A percentile compares a stretch with the other conserved stretches of the same genome.
phyloP scores from a whole-genome alignment of 2,888 invertebrate genomes.

The Xestia ashworthii region DNA sequence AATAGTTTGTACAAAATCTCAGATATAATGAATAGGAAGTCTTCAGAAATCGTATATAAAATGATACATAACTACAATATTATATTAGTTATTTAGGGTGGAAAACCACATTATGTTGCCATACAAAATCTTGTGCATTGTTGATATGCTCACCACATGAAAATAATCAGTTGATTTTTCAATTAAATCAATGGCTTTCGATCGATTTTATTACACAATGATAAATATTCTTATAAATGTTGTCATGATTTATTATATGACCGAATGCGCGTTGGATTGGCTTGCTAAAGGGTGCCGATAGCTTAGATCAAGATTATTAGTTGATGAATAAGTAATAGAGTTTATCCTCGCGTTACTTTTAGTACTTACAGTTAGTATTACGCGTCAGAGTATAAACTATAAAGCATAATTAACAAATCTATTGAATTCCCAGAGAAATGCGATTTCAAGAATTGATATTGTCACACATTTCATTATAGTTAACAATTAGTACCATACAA shows the following conservation, averaged over 20 bases:
- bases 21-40: slow-evolving; percentile 79
- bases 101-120: slow-evolving; percentile 64
- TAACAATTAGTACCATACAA: slow-evolving; percentile 13
- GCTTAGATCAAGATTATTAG: slow-evolving; percentile 33
- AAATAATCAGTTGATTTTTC: slow-evolving; percentile 47
- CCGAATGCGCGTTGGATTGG: slow-evolving; percentile 42
- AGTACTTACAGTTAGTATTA: slow-evolving; percentile 26
- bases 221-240: slow-evolving; percentile 34
- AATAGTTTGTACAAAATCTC: slow-evolving; percentile 86
- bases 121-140: slow-evolving; percentile 57
- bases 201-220: slow-evolving; percentile 60
- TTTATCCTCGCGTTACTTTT: slow-evolving; percentile 41
- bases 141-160: slow-evolving; percentile 46
- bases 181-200: slow-evolving; percentile 50
- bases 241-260: slow-evolving; percentile 40
- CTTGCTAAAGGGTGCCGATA: slow-evolving; percentile 49
- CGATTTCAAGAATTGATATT: slow-evolving; percentile 24
- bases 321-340: slow-evolving; percentile 34
- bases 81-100: slow-evolving; percentile 66
- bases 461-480: background rate
- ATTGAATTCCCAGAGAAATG: slow-evolving; percentile 20
- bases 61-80: slow-evolving; percentile 64
- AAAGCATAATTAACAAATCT: slow-evolving; percentile 5
- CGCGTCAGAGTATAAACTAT: slow-evolving; percentile 38
- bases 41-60: slow-evolving; percentile 78